Evolutionary conservation across 2,888 invertebrate species (phyloP).

Genomic region (Auanema freiburgensis): DNA sequence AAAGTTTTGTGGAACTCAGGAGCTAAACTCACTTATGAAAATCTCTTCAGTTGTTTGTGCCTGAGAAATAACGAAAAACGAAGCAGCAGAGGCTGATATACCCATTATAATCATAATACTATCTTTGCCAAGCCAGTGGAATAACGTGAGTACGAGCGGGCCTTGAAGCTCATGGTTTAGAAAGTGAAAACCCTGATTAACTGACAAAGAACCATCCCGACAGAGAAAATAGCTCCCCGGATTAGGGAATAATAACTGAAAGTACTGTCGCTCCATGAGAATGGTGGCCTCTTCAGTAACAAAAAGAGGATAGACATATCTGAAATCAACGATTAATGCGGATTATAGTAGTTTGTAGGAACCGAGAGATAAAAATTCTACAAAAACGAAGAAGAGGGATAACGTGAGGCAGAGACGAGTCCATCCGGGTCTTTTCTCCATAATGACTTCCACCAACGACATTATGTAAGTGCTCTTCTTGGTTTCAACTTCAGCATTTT

Average conservation of each 20-base stretch:
- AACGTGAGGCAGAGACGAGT: slow-evolving; percentile 54
- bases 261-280: slow-evolving; percentile 52
- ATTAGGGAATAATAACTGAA: slow-evolving; percentile 44
- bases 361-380: slow-evolving; percentile 57
- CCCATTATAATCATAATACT: slow-evolving; percentile 50
- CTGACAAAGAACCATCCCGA: slow-evolving; percentile 42
- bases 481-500: not conserved
- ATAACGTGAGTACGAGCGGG: slow-evolving; percentile 41
- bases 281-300: slow-evolving; percentile 53
- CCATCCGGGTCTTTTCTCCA: slow-evolving; percentile 47
- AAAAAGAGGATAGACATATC: slow-evolving; percentile 48
- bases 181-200: not conserved
- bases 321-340: slow-evolving; percentile 24
- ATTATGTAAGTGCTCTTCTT: not conserved
- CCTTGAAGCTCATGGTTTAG: slow-evolving; percentile 15
- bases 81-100: slow-evolving; percentile 28
- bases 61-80: slow-evolving; percentile 42
- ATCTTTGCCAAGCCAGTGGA: slow-evolving; percentile 51
- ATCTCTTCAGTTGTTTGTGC: slow-evolving; percentile 46
- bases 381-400: slow-evolving; percentile 51
- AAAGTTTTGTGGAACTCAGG: not conserved
- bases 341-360: not conserved
- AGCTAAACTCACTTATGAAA: slow-evolving; percentile 40
- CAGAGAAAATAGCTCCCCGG: slow-evolving; percentile 25
- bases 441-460: slow-evolving; percentile 28